phyloP scores from a whole-genome alignment of 2,797 vertebrate species.

The Mormyrops boulengeri region DNA sequence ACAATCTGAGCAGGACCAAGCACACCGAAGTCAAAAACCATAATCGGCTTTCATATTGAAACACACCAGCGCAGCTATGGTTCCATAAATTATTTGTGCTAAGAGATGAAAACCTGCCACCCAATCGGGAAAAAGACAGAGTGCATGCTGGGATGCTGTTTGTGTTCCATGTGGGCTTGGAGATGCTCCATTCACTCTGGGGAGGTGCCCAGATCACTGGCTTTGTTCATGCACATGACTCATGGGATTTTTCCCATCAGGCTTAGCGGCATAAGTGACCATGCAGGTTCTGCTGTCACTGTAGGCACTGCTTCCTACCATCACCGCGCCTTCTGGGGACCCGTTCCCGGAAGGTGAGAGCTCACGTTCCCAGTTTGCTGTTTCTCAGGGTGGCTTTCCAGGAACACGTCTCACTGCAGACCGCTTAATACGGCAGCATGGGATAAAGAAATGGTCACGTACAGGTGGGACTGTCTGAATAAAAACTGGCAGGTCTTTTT shows the following conservation, averaged over 20 bases:
- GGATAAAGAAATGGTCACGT: not conserved
- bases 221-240: not conserved
- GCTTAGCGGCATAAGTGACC: not conserved
- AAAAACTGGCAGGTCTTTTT: slow-evolving; percentile 1
- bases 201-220: not conserved
- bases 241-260: not conserved
- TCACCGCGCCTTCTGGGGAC: not conserved
- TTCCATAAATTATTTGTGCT: not conserved
- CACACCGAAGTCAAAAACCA: not conserved
- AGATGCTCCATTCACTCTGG: not conserved
- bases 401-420: not conserved
- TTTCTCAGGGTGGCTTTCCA: not conserved
- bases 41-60: not conserved
- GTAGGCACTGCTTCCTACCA: not conserved
- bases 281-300: not conserved
- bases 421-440: not conserved
- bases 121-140: not conserved
- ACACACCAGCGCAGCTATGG: not conserved
- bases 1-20: not conserved
- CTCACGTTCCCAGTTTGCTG: not conserved
- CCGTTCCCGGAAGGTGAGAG: not conserved
- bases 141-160: not conserved
- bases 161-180: not conserved
- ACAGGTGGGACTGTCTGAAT: not conserved
- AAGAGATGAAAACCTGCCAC: not conserved